Base-by-base conservation (phyloP, 2,888 invertebrate genomes). In the Apamea epomidion region DNA sequence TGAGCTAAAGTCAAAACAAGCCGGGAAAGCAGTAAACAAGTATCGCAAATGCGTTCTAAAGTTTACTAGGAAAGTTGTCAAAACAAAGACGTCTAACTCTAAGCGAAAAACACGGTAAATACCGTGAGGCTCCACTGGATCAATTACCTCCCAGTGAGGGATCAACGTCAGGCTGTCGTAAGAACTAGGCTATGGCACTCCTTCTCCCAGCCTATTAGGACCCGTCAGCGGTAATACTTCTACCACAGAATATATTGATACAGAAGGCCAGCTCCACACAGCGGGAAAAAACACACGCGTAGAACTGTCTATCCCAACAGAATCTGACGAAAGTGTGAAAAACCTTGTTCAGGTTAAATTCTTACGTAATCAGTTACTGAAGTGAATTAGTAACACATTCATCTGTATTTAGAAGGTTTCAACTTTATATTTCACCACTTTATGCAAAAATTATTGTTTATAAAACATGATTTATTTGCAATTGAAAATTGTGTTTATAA, bases 141-240 rank as follows among this genome's bases (percentile, higher is more conserved):
- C 72, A 85, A 87, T 87, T 84, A 84, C 85, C 81, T 64, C 72
- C 81, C 25, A 67, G 45, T 18, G 62, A 64, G 70, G 80, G 81
- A 84, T 87, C 76, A 87, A 75, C 71, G 80, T 84, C 84, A 80
- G 42, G n/a, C 54, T 37, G 65, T 65, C 51, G 45, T 48, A 37
- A 65, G 58, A 64, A 71, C 76, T 73, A 87, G 84, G 67, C 84
- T 84, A 71, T 69, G 70, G 75, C 64, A 68, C 71, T 87, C 71
- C 79, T 79, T 73, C 70, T 81, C 67, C 32, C 48, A 67, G 51
- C 67, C 58, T 76, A 85, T 81, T 85, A 85, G 76, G 60, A 76
- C n/a, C 70, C 71, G 85, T 85, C 85, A 85, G n/a, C 25, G 8
- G n/a, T 85, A 80, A 80, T 76, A 72, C 48, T 74, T 60, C 51